phyloP scores from a whole-genome alignment of 2,113 vertebrate species.

The Perca fluviatilis region DNA sequence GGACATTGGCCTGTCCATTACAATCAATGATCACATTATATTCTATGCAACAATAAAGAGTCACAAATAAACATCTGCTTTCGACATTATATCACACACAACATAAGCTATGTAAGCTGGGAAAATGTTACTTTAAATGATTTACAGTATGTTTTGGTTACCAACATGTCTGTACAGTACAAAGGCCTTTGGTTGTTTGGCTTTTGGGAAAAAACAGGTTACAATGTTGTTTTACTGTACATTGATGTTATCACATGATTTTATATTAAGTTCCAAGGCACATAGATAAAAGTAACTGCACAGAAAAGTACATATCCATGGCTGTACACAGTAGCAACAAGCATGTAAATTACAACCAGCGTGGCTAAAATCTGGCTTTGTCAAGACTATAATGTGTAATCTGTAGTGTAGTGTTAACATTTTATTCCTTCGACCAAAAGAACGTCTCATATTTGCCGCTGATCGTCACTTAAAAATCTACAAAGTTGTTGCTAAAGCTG shows the following conservation, averaged over 20 bases:
- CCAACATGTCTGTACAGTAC: conserved; percentile 37
- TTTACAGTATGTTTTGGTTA: conserved; percentile 23
- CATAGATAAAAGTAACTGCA: conserved; percentile 59
- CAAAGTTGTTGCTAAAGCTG: background rate
- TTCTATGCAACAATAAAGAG: conserved; percentile 58
- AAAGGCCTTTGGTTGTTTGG: conserved; percentile 68
- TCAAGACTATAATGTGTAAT: background rate
- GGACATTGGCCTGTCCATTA: conserved; percentile 46
- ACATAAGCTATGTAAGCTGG: conserved; percentile 47
- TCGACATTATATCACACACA: conserved; percentile 54
- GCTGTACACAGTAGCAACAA: conserved; percentile 36
- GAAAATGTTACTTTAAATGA: conserved; percentile 24
- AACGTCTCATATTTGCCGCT: background rate
- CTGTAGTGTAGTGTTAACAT: background rate
- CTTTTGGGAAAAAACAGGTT: conserved; percentile 9
- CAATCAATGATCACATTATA: conserved; percentile 70
- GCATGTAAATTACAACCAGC: conserved; percentile 16
- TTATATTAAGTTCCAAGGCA: conserved; percentile 61
- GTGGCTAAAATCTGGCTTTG: background rate
- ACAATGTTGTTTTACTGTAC: conserved; percentile 35
- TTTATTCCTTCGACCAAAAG: background rate
- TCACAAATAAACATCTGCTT: conserved; percentile 70
- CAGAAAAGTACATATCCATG: conserved; percentile 49
- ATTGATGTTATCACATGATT: conserved; percentile 32
- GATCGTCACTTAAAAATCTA: conserved; percentile 8